Evolutionary conservation across 2,797 vertebrate species (phyloP).

Genomic region (Dermochelys coriacea): DNA sequence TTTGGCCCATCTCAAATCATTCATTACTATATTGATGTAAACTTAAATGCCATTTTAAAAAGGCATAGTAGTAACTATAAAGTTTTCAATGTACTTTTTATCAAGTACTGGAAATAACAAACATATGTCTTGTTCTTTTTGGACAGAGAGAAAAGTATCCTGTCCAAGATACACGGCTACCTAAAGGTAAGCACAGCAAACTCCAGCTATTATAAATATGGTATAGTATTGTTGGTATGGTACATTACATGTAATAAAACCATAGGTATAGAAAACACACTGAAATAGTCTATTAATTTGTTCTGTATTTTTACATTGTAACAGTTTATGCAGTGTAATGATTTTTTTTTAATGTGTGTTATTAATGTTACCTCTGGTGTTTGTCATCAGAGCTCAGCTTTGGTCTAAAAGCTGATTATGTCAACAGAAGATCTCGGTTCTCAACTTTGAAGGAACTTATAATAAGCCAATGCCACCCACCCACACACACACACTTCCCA

Average conservation of each 20-base stretch:
- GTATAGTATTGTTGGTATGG: background rate
- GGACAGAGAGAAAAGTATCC: slow-evolving; percentile 91
- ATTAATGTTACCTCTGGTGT: background rate
- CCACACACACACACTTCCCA: background rate
- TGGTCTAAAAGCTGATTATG: slow-evolving; percentile 3
- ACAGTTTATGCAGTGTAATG: background rate
- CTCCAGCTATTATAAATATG: background rate
- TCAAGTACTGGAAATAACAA: slow-evolving; percentile 43
- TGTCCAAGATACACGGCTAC: slow-evolving; percentile 91
- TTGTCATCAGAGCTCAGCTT: background rate
- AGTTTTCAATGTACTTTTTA: background rate
- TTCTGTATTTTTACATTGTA: background rate
- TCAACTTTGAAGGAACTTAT: background rate
- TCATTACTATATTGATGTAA: background rate
- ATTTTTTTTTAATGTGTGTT: background rate
- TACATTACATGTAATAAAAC: background rate
- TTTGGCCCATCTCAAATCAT: background rate
- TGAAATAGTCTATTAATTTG: background rate
- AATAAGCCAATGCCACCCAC: background rate
- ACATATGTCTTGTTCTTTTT: slow-evolving; percentile 57
- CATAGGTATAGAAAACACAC: background rate
- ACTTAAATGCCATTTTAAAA: background rate
- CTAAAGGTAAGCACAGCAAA: slow-evolving; percentile 83
- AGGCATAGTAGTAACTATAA: background rate
- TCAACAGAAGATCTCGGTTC: background rate